Conservation (phyloP, 2,888 invertebrate genomes). For the Xestia c-nigrum region DNA sequence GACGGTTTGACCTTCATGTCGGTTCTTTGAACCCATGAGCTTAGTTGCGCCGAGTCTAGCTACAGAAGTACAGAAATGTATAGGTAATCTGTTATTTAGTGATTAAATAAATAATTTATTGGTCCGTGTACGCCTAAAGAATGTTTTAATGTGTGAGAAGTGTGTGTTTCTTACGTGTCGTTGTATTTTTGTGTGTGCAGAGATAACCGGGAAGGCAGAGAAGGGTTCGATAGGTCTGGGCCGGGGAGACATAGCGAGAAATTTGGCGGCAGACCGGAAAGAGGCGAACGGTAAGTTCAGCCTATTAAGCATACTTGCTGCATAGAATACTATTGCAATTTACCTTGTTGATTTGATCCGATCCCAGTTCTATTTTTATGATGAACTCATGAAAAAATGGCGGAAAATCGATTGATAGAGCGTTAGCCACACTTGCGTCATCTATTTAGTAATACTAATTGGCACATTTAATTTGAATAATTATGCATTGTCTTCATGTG, state of each 20-base stretch:
- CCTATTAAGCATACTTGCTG: background rate
- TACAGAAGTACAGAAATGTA: constrained; percentile 81
- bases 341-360: background rate
- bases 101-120: constrained; percentile 57
- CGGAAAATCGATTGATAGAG: constrained; percentile 39
- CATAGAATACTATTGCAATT: background rate
- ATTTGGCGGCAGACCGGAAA: constrained; percentile 78
- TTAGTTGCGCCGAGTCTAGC: constrained; percentile 69
- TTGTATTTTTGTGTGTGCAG: constrained; percentile 71
- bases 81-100: constrained; percentile 73
- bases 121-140: constrained; percentile 41
- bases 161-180: constrained; percentile 54
- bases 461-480: constrained; percentile 27
- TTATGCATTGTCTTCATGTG: constrained; percentile 13
- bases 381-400: constrained; percentile 18
- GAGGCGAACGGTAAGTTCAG: constrained; percentile 74
- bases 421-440: constrained; percentile 18
- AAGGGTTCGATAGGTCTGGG: constrained; percentile 83
- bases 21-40: constrained; percentile 83
- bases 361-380: constrained; percentile 20
- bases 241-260: constrained; percentile 85
- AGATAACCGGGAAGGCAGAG: constrained; percentile 82
- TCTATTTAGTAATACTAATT: constrained; percentile 21
- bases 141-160: constrained; percentile 51
- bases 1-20: constrained; percentile 80